Evolutionary conservation across 2,888 invertebrate species (phyloP).

Genomic region (Erpobdella octoculata): DNA sequence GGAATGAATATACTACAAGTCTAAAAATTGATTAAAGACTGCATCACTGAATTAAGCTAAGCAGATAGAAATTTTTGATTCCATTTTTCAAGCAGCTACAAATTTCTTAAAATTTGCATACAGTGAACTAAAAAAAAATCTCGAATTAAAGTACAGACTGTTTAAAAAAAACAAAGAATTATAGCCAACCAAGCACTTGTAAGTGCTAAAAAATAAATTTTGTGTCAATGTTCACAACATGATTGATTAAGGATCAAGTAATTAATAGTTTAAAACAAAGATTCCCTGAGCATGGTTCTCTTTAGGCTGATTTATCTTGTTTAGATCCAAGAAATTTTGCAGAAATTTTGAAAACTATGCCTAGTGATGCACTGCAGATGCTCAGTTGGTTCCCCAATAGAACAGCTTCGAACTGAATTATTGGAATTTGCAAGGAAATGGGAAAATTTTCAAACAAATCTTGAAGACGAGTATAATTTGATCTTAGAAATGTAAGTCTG

Average conservation of each 20-base stretch:
- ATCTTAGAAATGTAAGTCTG: too few relatives aligned
- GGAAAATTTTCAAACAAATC: not conserved
- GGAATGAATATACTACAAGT: too few relatives aligned
- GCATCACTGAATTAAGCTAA: too few relatives aligned
- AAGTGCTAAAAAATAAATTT: constrained; percentile 1
- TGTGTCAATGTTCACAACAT: constrained; percentile 7
- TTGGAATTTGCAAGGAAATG: not conserved
- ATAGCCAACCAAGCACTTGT: not conserved
- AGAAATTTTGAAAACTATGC: not conserved
- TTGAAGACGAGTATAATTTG: too few relatives aligned
- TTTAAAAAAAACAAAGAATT: not conserved
- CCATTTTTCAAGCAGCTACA: too few relatives aligned
- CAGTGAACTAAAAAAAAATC: not conserved
- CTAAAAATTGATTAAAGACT: too few relatives aligned
- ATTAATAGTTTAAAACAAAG: not conserved
- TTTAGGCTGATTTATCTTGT: constrained; percentile 16
- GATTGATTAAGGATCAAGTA: not conserved
- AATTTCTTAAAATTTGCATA: too few relatives aligned
- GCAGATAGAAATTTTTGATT: too few relatives aligned
- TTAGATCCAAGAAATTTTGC: constrained; percentile 8
- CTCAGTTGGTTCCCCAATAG: too few relatives aligned
- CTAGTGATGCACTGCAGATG: constrained; percentile 2
- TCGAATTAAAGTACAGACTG: constrained; percentile 1
- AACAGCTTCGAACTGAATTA: not conserved
- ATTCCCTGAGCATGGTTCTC: not conserved